A percentile compares a stretch with the other conserved stretches of the same genome.
phyloP scores from a whole-genome alignment of 2,113 vertebrate species.

The Pipra filicauda region DNA sequence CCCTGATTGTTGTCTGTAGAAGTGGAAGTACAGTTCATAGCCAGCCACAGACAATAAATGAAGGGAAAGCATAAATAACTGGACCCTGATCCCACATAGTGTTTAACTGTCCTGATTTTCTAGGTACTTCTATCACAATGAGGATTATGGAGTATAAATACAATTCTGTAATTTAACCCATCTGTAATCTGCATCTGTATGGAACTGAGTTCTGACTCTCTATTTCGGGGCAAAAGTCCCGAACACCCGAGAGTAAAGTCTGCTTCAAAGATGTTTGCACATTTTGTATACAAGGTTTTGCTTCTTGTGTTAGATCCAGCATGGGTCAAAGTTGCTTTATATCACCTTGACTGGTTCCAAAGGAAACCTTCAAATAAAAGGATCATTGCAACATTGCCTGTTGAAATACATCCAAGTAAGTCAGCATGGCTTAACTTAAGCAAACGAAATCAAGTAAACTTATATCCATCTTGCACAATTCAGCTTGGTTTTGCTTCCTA shows the following conservation, averaged over 20 bases:
- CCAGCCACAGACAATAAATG: not conserved
- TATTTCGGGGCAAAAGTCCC: not conserved
- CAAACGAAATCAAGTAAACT: not conserved
- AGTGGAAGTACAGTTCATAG: not conserved
- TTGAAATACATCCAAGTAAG: not conserved
- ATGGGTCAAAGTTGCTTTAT: not conserved
- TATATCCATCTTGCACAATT: not conserved
- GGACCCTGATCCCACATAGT: not conserved
- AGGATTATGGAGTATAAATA: not conserved
- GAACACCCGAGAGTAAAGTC: not conserved
- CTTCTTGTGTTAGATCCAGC: not conserved
- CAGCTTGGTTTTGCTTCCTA: not conserved
- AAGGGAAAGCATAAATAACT: not conserved
- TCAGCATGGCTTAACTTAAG: not conserved
- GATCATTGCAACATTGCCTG: not conserved
- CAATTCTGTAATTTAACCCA: not conserved
- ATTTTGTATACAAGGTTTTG: not conserved
- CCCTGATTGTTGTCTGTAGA: not conserved
- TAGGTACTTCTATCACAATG: not conserved
- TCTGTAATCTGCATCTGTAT: not conserved
- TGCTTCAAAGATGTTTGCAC: not conserved
- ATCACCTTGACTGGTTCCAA: not conserved
- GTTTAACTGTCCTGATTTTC: not conserved
- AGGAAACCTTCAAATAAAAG: constrained; percentile 6
- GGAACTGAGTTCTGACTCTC: not conserved